A percentile compares a stretch with the other conserved stretches of the same genome.
These are phyloP conservation scores for Muscicapa adusta DNA, from an alignment of 2,113 vertebrate species.

Conservation along the genomic window DNA sequence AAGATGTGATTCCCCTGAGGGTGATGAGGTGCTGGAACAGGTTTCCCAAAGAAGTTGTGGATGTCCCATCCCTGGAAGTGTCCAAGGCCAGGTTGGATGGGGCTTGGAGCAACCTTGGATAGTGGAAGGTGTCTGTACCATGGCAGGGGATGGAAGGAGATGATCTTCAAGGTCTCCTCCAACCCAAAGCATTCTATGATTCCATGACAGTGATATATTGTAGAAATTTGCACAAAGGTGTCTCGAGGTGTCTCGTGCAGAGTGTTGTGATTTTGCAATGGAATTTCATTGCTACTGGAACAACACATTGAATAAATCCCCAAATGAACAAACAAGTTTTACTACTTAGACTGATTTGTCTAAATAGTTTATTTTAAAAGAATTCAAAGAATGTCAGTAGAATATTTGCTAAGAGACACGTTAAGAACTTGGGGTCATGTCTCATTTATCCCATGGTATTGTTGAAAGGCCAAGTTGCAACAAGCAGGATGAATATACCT, in stretches of 20 bases:
- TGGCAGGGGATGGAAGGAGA: not conserved
- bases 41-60: not conserved
- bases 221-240: not conserved
- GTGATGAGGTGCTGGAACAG: not conserved
- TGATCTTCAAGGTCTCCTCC: not conserved
- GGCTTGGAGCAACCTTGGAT: not conserved
- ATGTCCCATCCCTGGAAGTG: not conserved
- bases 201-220: not conserved
- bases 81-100: accelerated
- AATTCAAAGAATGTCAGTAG: not conserved
- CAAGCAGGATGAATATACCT: not conserved
- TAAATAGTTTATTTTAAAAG: not conserved
- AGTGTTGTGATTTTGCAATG: not conserved
- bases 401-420: not conserved
- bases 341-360: accelerated
- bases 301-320: not conserved
- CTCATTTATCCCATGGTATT: not conserved
- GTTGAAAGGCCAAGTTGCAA: not conserved
- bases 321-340: not conserved
- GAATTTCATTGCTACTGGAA: not conserved
- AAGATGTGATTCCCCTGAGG: not conserved
- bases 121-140: not conserved
- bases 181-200: accelerated
- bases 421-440: not conserved
- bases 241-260: not conserved